Evolutionary conservation across 2,888 invertebrate species (phyloP).

Genomic region (Cryptocephalus primarius): DNA sequence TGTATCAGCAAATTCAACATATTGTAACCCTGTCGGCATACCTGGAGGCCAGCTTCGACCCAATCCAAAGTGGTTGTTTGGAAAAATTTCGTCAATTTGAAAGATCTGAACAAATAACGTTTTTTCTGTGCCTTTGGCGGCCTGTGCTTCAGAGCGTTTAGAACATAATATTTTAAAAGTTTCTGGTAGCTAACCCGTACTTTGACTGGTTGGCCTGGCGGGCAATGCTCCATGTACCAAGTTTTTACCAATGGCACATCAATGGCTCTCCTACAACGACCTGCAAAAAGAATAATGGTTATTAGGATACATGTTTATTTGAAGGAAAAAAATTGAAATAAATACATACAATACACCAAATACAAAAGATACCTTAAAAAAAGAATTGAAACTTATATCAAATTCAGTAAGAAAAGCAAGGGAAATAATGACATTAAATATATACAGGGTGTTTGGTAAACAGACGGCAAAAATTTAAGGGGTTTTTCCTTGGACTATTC

Average conservation of each 20-base stretch:
- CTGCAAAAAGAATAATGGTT: conserved; percentile 33
- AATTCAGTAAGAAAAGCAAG: no score
- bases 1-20: conserved; percentile 99
- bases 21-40: conserved; percentile 98
- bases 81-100: conserved; percentile 99
- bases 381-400: no score
- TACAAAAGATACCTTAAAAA: no score
- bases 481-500: no score
- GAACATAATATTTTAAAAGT: conserved; percentile 92
- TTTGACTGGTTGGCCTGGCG: conserved; percentile 95
- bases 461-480: no score
- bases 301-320: background rate
- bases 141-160: conserved; percentile 94
- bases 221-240: conserved; percentile 94
- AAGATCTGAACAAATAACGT: conserved; percentile 94
- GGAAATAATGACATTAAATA: no score
- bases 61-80: conserved; percentile 99
- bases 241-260: conserved; percentile 96
- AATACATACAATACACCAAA: background rate
- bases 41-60: conserved; percentile 98
- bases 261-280: conserved; percentile 84
- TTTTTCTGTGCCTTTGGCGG: conserved; percentile 99
- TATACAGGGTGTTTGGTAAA: no score
- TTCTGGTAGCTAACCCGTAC: conserved; percentile 99
- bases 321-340: background rate